These are phyloP conservation scores for Calyptommatus sinebrachiatus DNA, from an alignment of 2,113 vertebrate genomes.

Conservation along the genomic window DNA sequence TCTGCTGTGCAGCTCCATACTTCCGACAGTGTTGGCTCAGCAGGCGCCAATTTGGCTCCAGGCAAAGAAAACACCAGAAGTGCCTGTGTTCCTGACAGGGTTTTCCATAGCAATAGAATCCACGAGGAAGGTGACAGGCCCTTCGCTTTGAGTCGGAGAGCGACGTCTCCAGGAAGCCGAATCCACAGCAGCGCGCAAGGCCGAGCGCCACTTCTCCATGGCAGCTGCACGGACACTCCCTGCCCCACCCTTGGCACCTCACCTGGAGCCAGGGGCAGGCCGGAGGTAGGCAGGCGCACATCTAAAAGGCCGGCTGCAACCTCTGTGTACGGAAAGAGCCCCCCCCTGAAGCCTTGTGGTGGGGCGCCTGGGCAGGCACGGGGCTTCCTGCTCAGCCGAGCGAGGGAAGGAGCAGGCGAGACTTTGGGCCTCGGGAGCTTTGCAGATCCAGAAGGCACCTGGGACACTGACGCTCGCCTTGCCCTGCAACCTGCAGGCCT, in stretches of 20 bases:
- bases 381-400: slow-evolving; percentile 33
- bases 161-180: slow-evolving; percentile 24
- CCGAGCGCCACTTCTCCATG: slow-evolving; percentile 12
- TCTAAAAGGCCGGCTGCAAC: background rate
- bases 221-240: background rate
- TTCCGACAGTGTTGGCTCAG: slow-evolving; percentile 4
- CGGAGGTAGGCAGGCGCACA: slow-evolving; percentile 9
- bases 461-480: background rate
- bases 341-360: background rate
- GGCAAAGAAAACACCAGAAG: slow-evolving; percentile 42
- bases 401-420: background rate
- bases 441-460: background rate
- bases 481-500: slow-evolving; percentile 9
- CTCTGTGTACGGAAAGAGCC: slow-evolving; percentile 5
- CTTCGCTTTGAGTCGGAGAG: slow-evolving; percentile 27
- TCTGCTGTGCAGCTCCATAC: slow-evolving; percentile 30
- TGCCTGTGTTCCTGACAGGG: background rate
- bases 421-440: background rate
- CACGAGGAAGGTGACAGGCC: slow-evolving; percentile 28
- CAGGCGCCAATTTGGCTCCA: slow-evolving; percentile 31
- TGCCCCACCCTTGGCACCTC: slow-evolving; percentile 36
- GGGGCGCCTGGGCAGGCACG: background rate
- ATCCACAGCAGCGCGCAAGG: slow-evolving; percentile 21
- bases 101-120: slow-evolving; percentile 31
- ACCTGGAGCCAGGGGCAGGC: slow-evolving; percentile 14